A percentile compares a stretch with the other conserved stretches of the same genome.
Evolutionary conservation across 2,113 vertebrate genomes (phyloP).

Genomic region (Alouatta palliata): DNA sequence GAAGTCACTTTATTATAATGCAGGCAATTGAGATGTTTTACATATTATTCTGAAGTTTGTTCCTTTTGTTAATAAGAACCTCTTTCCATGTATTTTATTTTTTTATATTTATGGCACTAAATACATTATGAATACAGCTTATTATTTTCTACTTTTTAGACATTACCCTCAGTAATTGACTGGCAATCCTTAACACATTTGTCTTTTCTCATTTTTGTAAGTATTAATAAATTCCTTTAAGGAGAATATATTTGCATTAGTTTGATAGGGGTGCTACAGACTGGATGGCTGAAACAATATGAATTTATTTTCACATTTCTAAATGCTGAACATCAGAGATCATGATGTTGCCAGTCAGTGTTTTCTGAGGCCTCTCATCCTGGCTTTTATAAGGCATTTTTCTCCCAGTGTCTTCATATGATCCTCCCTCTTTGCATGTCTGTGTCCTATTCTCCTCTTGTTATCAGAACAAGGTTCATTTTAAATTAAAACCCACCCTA

Average conservation of each 20-base stretch:
- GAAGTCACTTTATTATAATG: not conserved
- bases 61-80: not conserved
- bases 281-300: not conserved
- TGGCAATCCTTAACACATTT: not conserved
- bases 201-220: not conserved
- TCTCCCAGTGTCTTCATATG: too few relatives aligned
- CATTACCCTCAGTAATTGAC: not conserved
- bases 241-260: not conserved
- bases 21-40: not conserved
- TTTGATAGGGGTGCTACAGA: not conserved
- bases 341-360: not conserved
- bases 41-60: not conserved
- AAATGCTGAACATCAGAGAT: not conserved
- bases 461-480: not conserved
- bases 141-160: constrained; percentile 22
- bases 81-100: not conserved
- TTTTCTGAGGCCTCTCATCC: not conserved
- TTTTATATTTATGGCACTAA: not conserved
- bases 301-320: not conserved
- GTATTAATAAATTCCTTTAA: not conserved
- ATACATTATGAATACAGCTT: not conserved
- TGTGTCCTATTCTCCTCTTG: not conserved
- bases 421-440: not conserved
- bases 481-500: not conserved
- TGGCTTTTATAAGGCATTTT: not conserved